A percentile compares a stretch with the other conserved stretches of the same genome.
phyloP scores from a whole-genome alignment of 2,888 invertebrate species.

The Heteromyza rotundicornis region DNA sequence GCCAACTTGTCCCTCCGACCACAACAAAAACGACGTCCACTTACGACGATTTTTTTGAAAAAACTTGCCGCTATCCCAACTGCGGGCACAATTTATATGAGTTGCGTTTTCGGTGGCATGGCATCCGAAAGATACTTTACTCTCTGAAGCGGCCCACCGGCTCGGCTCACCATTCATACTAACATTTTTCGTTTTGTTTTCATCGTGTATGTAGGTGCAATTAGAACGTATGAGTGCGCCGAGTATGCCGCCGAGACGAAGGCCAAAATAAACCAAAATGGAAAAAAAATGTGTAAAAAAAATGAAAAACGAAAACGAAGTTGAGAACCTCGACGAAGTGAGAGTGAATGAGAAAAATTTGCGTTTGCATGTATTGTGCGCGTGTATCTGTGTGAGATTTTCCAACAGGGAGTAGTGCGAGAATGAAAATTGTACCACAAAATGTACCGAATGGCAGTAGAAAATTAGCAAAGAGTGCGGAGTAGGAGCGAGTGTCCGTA shows the following conservation, averaged over 20 bases:
- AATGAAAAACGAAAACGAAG: slow-evolving; percentile 8
- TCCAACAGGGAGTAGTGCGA: neutral
- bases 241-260: no score
- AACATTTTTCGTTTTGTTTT: neutral
- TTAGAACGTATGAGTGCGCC: slow-evolving; percentile 17
- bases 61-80: neutral
- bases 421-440: no score
- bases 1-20: neutral
- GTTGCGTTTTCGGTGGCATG: neutral
- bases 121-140: slow-evolving; percentile 10
- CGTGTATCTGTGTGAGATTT: no score
- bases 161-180: neutral
- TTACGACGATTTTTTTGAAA: neutral
- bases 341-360: slow-evolving; percentile 1
- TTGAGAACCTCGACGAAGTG: neutral
- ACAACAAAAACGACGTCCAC: neutral
- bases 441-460: neutral
- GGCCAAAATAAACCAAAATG: neutral
- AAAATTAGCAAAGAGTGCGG: neutral
- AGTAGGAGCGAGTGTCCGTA: neutral
- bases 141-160: neutral
- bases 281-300: neutral
- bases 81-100: slow-evolving; percentile 7
- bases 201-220: slow-evolving; percentile 11
- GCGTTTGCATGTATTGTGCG: no score